Evolutionary conservation across 2,888 invertebrate species (phyloP).

Genomic region (Malachius bipustulatus): DNA sequence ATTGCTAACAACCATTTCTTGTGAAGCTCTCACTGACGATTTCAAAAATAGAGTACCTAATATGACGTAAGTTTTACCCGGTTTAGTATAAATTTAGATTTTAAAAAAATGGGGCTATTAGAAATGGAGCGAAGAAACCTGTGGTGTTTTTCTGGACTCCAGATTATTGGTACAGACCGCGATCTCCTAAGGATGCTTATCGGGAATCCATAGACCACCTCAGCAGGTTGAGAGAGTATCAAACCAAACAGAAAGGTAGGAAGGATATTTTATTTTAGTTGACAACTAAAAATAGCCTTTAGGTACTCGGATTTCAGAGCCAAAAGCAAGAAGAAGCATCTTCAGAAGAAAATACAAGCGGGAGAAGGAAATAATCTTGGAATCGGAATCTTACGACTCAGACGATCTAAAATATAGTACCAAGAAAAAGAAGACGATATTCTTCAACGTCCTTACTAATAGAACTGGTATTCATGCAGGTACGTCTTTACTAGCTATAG

Average conservation of each 20-base stretch:
- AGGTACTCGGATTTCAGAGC: conserved; percentile 16
- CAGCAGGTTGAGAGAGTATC: conserved; percentile 23
- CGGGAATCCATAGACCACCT: conserved; percentile 35
- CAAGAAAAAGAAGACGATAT: conserved; percentile 15
- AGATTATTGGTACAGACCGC: conserved; percentile 43
- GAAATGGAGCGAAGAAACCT: conserved; percentile 25
- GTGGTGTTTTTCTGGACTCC: conserved; percentile 44
- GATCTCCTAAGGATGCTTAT: conserved; percentile 37
- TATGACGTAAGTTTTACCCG: conserved; percentile 1
- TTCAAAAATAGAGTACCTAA: conserved; percentile 15
- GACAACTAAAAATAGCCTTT: too few species aligned
- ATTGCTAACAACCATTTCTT: conserved; percentile 37
- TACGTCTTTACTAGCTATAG: too few species aligned
- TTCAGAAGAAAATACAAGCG: background rate
- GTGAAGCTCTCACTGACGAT: conserved; percentile 31
- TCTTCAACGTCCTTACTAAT: too few species aligned
- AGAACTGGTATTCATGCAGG: too few species aligned
- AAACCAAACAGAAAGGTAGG: conserved; percentile 16
- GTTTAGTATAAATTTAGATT: background rate
- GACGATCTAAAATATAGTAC: conserved; percentile 13
- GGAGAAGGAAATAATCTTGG: conserved; percentile 5
- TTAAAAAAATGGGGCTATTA: background rate
- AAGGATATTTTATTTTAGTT: too few species aligned
- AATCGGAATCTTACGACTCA: conserved; percentile 14
- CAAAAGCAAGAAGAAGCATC: conserved; percentile 16